A percentile compares a stretch with the other conserved stretches of the same genome.
Evolutionary conservation across 1,140 invertebrate species (phyloP).

Genomic region (Akabosia matsudoensis): DNA sequence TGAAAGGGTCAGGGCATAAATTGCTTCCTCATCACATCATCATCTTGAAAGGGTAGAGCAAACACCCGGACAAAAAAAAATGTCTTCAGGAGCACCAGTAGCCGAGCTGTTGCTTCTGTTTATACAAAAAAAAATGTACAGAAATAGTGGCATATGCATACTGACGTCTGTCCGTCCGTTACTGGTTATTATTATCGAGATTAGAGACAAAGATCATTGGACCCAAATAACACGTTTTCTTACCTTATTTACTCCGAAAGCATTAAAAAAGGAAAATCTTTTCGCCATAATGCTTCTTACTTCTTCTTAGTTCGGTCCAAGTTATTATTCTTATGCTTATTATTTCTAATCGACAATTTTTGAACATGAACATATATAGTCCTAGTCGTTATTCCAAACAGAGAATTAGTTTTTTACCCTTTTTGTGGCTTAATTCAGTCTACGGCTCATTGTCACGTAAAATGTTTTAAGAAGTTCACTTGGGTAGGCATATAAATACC

Average conservation of each 20-base stretch:
- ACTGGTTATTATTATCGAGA: neutral
- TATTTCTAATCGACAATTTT: neutral
- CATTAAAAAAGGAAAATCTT: neutral
- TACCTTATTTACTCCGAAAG: neutral
- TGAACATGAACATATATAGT: neutral
- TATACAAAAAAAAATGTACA: neutral
- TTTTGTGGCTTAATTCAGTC: neutral
- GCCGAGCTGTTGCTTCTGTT: neutral
- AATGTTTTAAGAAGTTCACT: neutral
- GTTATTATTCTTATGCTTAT: neutral
- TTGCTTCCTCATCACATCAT: neutral
- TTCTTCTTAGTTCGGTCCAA: too few relatives aligned
- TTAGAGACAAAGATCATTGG: neutral
- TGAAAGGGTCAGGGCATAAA: slow-evolving; percentile 11
- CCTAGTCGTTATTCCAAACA: neutral
- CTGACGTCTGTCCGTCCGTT: neutral
- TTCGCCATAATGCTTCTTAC: too few relatives aligned
- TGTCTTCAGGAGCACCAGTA: slow-evolving; percentile 4
- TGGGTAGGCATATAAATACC: slow-evolving; percentile 3
- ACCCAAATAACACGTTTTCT: neutral
- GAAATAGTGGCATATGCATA: too few relatives aligned
- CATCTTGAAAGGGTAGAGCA: neutral
- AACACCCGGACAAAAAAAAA: neutral
- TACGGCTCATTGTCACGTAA: slow-evolving; percentile 4
- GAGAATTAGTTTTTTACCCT: too few relatives aligned